Percentiles rank a stretch among this genome's conserved stretches.
phyloP scores from a whole-genome alignment of 2,113 vertebrate species.

The Melospiza melodia region DNA sequence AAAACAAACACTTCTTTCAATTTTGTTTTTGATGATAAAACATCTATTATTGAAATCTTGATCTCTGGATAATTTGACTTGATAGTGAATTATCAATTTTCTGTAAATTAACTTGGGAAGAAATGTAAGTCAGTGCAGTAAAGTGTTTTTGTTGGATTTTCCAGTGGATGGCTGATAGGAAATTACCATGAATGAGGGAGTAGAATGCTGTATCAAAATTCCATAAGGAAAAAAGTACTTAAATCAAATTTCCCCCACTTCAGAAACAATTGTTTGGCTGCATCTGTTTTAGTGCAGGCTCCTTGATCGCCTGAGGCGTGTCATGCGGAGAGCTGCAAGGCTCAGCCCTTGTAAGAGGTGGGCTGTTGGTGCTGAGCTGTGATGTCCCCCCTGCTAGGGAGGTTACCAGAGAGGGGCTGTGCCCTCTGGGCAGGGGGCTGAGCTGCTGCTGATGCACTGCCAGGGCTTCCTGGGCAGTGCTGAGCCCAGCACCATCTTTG shows the following conservation, averaged over 20 bases:
- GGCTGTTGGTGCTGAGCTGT: neutral
- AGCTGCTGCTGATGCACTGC: accelerated
- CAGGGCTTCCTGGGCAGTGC: accelerated
- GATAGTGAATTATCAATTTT: neutral
- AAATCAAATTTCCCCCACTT: neutral
- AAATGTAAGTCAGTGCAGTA: neutral
- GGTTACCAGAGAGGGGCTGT: neutral
- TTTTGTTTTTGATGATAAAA: neutral
- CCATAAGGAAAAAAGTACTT: neutral
- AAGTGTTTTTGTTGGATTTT: neutral
- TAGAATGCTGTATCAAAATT: accelerated
- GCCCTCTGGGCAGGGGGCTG: no score
- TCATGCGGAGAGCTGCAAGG: neutral
- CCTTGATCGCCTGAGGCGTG: neutral
- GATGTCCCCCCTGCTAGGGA: accelerated
- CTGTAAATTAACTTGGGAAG: neutral
- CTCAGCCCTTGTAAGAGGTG: neutral
- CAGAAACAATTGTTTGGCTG: neutral
- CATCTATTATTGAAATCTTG: neutral
- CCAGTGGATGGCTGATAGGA: neutral
- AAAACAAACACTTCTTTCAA: neutral
- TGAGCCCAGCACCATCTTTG: neutral
- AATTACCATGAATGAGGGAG: neutral
- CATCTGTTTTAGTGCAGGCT: neutral
- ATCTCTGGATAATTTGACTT: neutral